These are phyloP conservation scores for Muscicapa comitata DNA, from an alignment of 2,797 vertebrate genomes.

Conservation along the genomic window DNA sequence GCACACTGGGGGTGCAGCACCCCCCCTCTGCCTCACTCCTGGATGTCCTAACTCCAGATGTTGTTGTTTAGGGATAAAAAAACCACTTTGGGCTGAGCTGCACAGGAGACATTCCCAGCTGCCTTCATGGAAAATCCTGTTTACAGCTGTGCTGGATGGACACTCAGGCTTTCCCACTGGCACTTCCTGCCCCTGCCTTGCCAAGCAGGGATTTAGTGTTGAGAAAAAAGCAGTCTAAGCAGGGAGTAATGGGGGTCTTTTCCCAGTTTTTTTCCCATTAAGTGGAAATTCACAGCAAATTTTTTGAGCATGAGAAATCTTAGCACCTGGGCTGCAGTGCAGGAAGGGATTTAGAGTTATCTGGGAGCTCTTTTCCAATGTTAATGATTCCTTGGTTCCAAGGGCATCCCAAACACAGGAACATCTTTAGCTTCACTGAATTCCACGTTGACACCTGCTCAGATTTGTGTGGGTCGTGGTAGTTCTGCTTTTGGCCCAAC, in stretches of 20 bases:
- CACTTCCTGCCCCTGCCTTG: neutral
- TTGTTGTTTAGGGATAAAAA: neutral
- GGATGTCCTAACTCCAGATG: neutral
- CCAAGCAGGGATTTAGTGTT: neutral
- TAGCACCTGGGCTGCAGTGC: neutral
- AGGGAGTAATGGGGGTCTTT: neutral
- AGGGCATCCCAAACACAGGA: neutral
- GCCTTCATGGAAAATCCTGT: neutral
- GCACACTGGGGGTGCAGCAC: rapidly evolving
- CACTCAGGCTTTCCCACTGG: neutral
- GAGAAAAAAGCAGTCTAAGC: neutral
- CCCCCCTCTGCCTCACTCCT: rapidly evolving
- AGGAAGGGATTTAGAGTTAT: neutral
- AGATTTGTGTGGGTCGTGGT: rapidly evolving
- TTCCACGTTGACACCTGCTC: neutral
- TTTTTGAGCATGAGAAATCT: neutral
- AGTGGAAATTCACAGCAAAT: neutral
- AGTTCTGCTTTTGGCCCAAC: neutral
- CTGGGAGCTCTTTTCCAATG: neutral
- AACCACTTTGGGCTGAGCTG: neutral
- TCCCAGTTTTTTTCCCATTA: neutral
- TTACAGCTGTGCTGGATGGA: neutral
- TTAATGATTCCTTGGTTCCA: neutral
- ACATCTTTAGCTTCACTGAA: neutral
- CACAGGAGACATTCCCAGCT: neutral